Evolutionary conservation across 2,888 invertebrate species (phyloP).

Genomic region (Gastrophysa polygoni): DNA sequence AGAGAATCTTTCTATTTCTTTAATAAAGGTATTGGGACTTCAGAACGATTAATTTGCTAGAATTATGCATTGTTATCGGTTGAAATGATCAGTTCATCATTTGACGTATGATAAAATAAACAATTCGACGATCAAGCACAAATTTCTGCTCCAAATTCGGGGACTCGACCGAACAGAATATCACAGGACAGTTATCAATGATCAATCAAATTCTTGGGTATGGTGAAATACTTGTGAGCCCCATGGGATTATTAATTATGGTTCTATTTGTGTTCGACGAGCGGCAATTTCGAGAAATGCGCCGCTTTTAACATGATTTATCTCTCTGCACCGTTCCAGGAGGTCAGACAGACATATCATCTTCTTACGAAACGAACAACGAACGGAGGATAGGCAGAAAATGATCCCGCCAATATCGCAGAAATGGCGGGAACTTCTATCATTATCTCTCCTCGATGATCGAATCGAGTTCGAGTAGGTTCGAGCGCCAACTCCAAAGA

Average conservation of each 20-base stretch:
- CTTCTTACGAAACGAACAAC: constrained; percentile 10
- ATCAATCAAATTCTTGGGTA: not conserved
- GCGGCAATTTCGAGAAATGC: constrained; percentile 5
- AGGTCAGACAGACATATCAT: constrained; percentile 24
- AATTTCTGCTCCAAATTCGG: no score
- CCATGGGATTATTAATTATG: constrained; percentile 6
- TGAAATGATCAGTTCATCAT: no score
- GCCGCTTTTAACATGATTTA: constrained; percentile 15
- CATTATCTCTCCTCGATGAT: constrained; percentile 5
- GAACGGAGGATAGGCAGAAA: constrained; percentile 11
- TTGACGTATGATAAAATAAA: no score
- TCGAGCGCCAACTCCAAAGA: not conserved
- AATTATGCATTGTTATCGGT: no score
- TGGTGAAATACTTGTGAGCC: not conserved
- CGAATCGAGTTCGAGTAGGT: no score
- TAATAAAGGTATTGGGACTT: no score
- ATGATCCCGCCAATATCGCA: constrained; percentile 19
- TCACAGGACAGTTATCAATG: not conserved
- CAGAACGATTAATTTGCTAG: no score
- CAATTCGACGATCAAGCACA: no score
- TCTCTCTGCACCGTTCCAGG: constrained; percentile 6
- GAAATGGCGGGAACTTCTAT: constrained; percentile 19
- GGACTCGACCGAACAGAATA: not conserved
- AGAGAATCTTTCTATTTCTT: no score
- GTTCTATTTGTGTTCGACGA: constrained; percentile 11